Evolutionary conservation across 2,888 invertebrate genomes (phyloP), one percentile per base, ranked within the genome.

Genomic region (Therioaphis trifolii): DNA sequence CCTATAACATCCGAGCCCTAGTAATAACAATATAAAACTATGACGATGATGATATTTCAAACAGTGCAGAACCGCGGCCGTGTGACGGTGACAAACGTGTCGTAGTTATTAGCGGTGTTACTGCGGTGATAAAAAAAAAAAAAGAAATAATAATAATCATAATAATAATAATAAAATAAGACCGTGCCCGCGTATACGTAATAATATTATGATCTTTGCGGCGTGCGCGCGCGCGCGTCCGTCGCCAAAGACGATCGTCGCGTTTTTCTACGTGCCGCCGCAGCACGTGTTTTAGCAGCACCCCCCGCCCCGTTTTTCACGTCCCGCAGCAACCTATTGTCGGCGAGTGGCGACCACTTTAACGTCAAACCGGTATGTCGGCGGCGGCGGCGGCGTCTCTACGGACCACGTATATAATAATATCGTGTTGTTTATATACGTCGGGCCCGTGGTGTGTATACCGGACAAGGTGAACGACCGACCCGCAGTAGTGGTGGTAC

Each of bases 331-430:
- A 74, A 68, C 24, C 78, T 71, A 72, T 72, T 61, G 80, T 72
- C 80, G 71, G 80, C 80, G 35, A 35, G 80, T 71, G 35, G 7
- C 7, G 69, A 71, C 69, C 80, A 24, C 79, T 79, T 24, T 40
- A 69, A 79, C 80, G 80, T 61, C 49, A 77, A 77, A 77, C 77
- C 77, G 77, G 77, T 77, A 77, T 66, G 29, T 15, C 5, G 5
- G 12, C 58, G n/a, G 24, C 58, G 58, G n/a, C 21, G 58, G 21
- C 61, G 61, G 77, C 63, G 63, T 76, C 63, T 77, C 29, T 77
- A 46, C 29, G 12, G 29, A 63, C 61, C 27, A n/a, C 63, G 27
- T 21, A 27, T 61, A 27, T 61, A 49, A 12, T 5, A 35, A 35
- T 35, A 5, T 35, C 12, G 27, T 43, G 12, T 46, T 15, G 18